Conservation (phyloP, 2,888 invertebrate genomes). For the Gastracanthus pulcherrimus region DNA sequence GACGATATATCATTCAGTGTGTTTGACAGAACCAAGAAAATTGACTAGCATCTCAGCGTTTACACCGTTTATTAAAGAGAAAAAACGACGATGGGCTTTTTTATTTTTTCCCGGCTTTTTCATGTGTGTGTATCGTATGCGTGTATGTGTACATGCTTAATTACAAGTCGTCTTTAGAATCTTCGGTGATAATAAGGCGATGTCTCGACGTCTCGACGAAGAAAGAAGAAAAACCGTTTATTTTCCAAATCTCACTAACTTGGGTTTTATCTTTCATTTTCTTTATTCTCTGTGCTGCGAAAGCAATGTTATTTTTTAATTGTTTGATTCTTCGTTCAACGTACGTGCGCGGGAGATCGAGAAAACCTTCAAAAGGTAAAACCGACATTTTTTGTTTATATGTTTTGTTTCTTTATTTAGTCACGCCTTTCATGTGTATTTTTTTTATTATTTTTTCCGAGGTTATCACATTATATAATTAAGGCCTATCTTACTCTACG, state of each 20-base stretch:
- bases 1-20: conserved; percentile 52
- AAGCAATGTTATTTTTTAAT: neutral
- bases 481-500: conserved; percentile 59
- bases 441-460: conserved; percentile 37
- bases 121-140: neutral
- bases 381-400: conserved; percentile 10
- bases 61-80: conserved; percentile 47
- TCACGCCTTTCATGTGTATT: conserved; percentile 18
- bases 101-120: conserved; percentile 21
- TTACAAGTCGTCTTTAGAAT: conserved; percentile 46
- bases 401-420: neutral
- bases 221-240: conserved; percentile 27
- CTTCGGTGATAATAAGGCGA: conserved; percentile 47
- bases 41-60: conserved; percentile 48
- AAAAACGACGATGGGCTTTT: conserved; percentile 37
- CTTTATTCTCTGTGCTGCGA: neutral
- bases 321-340: conserved; percentile 32
- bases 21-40: conserved; percentile 56
- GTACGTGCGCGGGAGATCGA: conserved; percentile 35
- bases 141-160: conserved; percentile 3
- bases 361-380: conserved; percentile 36
- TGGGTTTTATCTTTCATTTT: neutral
- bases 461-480: conserved; percentile 58
- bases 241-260: conserved; percentile 5
- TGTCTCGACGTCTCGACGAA: conserved; percentile 36